Base-by-base conservation (phyloP, 2,113 vertebrate genomes). In the Vimba vimba region DNA sequence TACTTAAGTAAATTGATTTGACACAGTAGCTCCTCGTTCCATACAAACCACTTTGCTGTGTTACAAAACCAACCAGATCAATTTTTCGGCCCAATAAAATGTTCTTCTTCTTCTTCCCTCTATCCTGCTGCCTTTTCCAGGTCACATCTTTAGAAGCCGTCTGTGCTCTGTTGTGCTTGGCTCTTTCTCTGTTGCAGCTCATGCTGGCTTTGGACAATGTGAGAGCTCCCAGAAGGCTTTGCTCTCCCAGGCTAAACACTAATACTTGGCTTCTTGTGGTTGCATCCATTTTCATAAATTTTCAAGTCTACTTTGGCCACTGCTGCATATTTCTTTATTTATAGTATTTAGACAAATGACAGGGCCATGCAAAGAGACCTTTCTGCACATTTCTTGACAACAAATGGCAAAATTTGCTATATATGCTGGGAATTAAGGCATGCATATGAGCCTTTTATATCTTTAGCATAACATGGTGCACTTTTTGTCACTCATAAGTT, bases 211-310 rank as follows among this genome's bases (percentile, higher is more conserved):
- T 81, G 82, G 82, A 80, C 76, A 87, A 66, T 55, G 76, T 87
- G 86, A 9, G 66, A 85, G 76, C 82, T 87, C 86, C 77, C 82
- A 80, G 57, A 75, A 87, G 82, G 17, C 82, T 87, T 75, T 52
- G 50, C 71, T 87, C 68, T 85, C 50, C 57, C 66, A 80, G 66
- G 82, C 27, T 59, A 87, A 84, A 87, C 82, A 87, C 82, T 74
- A 79, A 79, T 43, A 81, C 75, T 84, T 80, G 45, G 55, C 76
- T 74, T 81, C 50, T 80, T 36, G 45, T 8, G 50, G 82, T 87
- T 80, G 82, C 66, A 64, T 81, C 30, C 50, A 79, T 87, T 84
- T 87, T 80, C 64, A 75, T 87, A 57, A 25, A 87, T 85, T 87
- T 57, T 62, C 52, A 81, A 75, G 64, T 73, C 52, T 59, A 15